These are phyloP conservation scores for Gouania willdenowi DNA, from an alignment of 2,797 vertebrate species.

Conservation along the genomic window DNA sequence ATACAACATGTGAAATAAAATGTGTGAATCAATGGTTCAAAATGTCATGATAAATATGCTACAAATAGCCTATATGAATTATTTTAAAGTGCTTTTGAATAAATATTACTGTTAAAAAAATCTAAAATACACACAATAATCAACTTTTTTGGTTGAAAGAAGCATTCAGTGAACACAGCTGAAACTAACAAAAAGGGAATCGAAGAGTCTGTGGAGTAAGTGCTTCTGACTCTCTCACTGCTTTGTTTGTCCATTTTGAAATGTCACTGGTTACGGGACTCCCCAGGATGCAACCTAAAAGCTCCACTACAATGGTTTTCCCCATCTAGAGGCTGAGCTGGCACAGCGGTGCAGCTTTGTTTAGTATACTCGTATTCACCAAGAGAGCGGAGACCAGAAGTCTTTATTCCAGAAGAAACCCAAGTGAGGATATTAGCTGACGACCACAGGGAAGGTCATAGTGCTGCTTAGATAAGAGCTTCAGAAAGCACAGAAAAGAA, in stretches of 20 bases:
- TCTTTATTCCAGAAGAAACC: slow-evolving; percentile 55
- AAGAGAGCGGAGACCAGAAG: slow-evolving; percentile 38
- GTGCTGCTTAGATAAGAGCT: slow-evolving; percentile 47
- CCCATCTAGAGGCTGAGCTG: slow-evolving; percentile 46
- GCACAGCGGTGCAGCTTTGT: slow-evolving; percentile 42
- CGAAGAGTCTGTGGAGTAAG: slow-evolving; percentile 31
- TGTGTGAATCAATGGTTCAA: too few species aligned
- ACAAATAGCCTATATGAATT: too few species aligned
- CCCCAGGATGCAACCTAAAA: slow-evolving; percentile 61
- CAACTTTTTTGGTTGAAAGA: neutral
- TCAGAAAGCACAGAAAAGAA: slow-evolving; percentile 5
- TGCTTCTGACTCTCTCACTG: slow-evolving; percentile 33
- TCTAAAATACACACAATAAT: neutral
- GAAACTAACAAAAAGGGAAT: slow-evolving; percentile 29
- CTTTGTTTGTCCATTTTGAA: slow-evolving; percentile 63
- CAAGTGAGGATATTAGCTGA: slow-evolving; percentile 37
- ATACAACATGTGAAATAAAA: too few species aligned
- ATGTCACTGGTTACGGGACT: slow-evolving; percentile 57
- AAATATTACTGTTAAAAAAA: neutral
- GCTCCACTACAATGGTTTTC: slow-evolving; percentile 44
- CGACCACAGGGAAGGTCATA: slow-evolving; percentile 33
- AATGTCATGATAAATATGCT: neutral
- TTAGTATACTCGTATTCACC: slow-evolving; percentile 50
- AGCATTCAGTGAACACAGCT: slow-evolving; percentile 18
- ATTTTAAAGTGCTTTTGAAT: neutral